These are phyloP conservation scores for Hemicordylus capensis DNA, from an alignment of 2,113 vertebrate genomes.

Conservation along the genomic window DNA sequence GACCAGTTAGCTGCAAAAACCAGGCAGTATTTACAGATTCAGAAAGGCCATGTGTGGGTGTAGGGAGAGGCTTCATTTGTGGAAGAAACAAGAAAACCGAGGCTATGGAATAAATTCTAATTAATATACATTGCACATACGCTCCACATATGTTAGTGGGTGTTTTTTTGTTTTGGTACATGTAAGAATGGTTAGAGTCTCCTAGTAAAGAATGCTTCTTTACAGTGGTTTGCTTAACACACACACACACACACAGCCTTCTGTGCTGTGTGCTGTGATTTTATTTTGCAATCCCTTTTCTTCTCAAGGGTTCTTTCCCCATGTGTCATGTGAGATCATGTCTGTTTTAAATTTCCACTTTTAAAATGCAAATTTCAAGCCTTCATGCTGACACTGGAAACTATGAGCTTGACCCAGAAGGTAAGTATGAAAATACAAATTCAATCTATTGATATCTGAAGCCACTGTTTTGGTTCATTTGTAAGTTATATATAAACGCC, in stretches of 20 bases:
- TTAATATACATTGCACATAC: not conserved
- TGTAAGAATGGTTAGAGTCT: not conserved
- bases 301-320: not conserved
- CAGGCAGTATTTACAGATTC: not conserved
- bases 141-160: not conserved
- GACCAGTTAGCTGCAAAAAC: not conserved
- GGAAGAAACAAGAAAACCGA: not conserved
- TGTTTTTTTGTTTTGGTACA: not conserved
- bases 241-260: not conserved
- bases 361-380: not conserved
- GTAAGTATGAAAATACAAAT: not conserved
- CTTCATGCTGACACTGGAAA: not conserved
- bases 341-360: slow-evolving; percentile 8
- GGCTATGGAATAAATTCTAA: not conserved
- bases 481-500: not conserved
- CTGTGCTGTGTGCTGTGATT: not conserved
- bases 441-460: not conserved
- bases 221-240: not conserved
- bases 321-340: not conserved
- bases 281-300: not conserved
- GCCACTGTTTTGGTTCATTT: not conserved
- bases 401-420: not conserved
- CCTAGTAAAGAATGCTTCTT: not conserved
- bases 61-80: not conserved
- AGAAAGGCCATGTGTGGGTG: not conserved